A percentile compares a stretch with the other conserved stretches of the same genome.
Conservation (phyloP, 2,797 vertebrate genomes). For the Cynodonichthys magdalenae region DNA sequence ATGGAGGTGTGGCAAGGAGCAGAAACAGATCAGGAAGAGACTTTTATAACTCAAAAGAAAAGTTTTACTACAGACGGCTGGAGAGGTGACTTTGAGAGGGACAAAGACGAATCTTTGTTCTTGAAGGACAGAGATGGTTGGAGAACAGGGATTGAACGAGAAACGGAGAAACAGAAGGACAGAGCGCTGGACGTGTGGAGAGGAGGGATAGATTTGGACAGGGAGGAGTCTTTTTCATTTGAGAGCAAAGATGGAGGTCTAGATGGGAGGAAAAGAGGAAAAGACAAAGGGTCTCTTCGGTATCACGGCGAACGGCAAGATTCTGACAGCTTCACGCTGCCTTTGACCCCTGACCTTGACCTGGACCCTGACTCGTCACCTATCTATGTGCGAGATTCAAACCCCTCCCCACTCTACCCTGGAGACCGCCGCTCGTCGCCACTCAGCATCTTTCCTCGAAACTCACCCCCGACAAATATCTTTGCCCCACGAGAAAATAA, state of each 20-base stretch:
- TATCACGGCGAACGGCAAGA: slow-evolving; percentile 90
- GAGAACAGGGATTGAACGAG: slow-evolving; percentile 65
- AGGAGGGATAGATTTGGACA: slow-evolving; percentile 70
- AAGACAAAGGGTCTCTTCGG: slow-evolving; percentile 82
- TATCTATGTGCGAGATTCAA: slow-evolving; percentile 71
- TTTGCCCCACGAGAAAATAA: slow-evolving; percentile 83
- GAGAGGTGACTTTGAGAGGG: slow-evolving; percentile 66
- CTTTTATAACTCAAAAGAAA: slow-evolving; percentile 78
- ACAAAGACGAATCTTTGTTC: slow-evolving; percentile 69
- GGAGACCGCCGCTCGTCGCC: slow-evolving; percentile 76
- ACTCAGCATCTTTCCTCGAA: slow-evolving; percentile 77
- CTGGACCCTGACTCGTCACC: slow-evolving; percentile 80
- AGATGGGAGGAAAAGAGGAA: slow-evolving; percentile 64
- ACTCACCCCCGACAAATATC: slow-evolving; percentile 87
- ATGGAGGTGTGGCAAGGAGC: slow-evolving; percentile 67
- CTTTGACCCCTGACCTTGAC: slow-evolving; percentile 76
- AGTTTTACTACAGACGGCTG: slow-evolving; percentile 70
- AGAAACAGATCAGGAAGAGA: slow-evolving; percentile 67
- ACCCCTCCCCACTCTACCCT: slow-evolving; percentile 78
- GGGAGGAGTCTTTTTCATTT: slow-evolving; percentile 72
- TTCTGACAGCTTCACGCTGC: slow-evolving; percentile 87
- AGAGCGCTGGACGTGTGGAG: slow-evolving; percentile 73
- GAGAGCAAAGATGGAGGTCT: slow-evolving; percentile 66
- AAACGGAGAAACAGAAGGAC: slow-evolving; percentile 72
- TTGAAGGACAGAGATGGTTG: slow-evolving; percentile 73